Evolutionary conservation across 2,113 vertebrate species (phyloP).

Genomic region (Cephalopholis sonnerati): DNA sequence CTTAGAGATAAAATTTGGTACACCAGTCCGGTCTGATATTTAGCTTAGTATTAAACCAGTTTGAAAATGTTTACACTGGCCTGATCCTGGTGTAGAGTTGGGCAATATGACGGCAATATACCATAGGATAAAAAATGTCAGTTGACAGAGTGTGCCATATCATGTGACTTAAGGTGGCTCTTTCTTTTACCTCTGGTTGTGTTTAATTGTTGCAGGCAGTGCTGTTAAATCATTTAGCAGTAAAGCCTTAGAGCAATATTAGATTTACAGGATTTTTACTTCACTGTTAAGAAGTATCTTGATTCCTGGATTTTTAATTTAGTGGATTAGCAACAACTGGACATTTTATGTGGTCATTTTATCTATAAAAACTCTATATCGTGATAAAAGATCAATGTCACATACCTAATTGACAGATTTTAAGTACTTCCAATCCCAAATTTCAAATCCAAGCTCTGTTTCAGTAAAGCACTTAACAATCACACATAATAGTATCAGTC

Average conservation of each 20-base stretch:
- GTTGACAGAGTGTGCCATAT: neutral
- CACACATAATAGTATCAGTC: neutral
- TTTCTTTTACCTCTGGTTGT: constrained; percentile 4
- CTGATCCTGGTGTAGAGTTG: too few relatives aligned
- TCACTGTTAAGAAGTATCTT: neutral
- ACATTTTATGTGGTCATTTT: neutral
- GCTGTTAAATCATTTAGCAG: neutral
- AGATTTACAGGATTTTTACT: neutral
- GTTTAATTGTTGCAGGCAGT: neutral
- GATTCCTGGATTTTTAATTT: neutral
- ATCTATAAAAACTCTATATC: neutral
- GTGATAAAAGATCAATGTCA: neutral
- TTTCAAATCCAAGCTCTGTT: neutral
- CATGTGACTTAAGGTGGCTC: neutral
- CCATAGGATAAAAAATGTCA: neutral
- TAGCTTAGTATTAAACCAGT: too few relatives aligned
- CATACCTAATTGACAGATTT: neutral
- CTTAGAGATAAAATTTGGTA: too few relatives aligned
- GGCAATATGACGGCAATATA: too few relatives aligned
- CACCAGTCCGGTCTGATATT: too few relatives aligned
- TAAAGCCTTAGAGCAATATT: neutral
- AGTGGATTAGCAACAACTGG: neutral
- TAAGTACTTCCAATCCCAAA: neutral
- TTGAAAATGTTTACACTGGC: too few relatives aligned
- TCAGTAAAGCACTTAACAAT: constrained; percentile 11